Percentiles rank a stretch among this genome's conserved stretches.
phyloP scores from a whole-genome alignment of 2,888 invertebrate species.

The Siphonodentalium dalli region DNA sequence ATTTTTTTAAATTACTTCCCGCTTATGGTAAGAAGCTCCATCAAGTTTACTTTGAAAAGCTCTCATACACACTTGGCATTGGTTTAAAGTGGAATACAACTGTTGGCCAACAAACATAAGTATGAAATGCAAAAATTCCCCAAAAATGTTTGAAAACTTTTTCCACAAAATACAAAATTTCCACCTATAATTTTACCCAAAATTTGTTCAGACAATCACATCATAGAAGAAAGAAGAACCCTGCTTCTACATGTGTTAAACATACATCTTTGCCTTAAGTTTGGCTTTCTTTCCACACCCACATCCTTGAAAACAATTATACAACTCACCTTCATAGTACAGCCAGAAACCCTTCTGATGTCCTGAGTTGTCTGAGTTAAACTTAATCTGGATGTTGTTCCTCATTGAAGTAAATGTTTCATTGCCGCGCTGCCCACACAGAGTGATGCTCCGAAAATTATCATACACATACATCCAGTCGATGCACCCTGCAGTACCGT shows the following conservation, averaged over 20 bases:
- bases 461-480: constrained; percentile 54
- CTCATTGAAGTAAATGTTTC: constrained; percentile 39
- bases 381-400: constrained; percentile 41
- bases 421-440: constrained; percentile 50
- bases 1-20: too few species aligned
- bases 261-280: background rate
- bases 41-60: too few species aligned
- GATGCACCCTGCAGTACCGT: constrained; percentile 42
- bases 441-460: constrained; percentile 42
- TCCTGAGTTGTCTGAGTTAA: constrained; percentile 32
- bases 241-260: background rate
- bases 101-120: too few species aligned
- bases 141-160: too few species aligned
- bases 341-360: constrained; percentile 59
- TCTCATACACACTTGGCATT: too few species aligned
- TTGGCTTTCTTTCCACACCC: background rate
- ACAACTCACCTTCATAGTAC: constrained; percentile 57
- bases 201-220: too few species aligned
- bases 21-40: too few species aligned
- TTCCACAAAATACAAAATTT: too few species aligned
- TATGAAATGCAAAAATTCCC: too few species aligned
- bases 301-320: too few species aligned
- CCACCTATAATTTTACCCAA: too few species aligned
- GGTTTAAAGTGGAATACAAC: too few species aligned
- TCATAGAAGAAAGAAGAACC: constrained; percentile 7